Conservation (phyloP, 35 echinoderm and acorn worm genomes). For the Hemicentrotus pulcherrimus region DNA sequence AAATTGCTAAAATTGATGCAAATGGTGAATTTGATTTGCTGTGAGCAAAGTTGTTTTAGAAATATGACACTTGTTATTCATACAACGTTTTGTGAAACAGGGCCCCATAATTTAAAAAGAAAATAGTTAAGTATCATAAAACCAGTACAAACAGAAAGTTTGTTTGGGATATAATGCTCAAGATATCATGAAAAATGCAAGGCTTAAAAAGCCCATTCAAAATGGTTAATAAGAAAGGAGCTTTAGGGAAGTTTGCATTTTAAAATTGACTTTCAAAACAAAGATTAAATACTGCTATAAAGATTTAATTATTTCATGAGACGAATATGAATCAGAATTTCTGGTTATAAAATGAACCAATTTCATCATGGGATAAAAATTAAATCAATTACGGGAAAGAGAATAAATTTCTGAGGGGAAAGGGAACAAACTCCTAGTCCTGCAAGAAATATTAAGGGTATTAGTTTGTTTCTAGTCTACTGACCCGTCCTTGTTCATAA, state of each 20-base stretch:
- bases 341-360: background rate
- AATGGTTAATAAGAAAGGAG: background rate
- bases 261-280: background rate
- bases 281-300: too few species aligned
- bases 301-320: too few species aligned
- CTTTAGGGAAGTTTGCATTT: background rate
- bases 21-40: too few species aligned
- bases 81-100: too few species aligned
- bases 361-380: background rate
- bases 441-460: background rate
- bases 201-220: background rate
- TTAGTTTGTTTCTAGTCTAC: background rate
- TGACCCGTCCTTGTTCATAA: conserved; percentile 46
- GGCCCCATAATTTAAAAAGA: too few species aligned
- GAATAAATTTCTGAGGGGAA: background rate
- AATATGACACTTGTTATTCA: too few species aligned
- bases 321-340: too few species aligned
- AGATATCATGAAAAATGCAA: background rate
- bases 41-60: too few species aligned
- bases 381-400: background rate
- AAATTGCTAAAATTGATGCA: too few species aligned
- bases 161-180: background rate
- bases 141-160: too few species aligned
- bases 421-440: background rate
- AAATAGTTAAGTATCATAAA: too few species aligned